phyloP scores from a whole-genome alignment of 2,113 vertebrate genomes.

The Phyllopteryx taeniolatus region DNA sequence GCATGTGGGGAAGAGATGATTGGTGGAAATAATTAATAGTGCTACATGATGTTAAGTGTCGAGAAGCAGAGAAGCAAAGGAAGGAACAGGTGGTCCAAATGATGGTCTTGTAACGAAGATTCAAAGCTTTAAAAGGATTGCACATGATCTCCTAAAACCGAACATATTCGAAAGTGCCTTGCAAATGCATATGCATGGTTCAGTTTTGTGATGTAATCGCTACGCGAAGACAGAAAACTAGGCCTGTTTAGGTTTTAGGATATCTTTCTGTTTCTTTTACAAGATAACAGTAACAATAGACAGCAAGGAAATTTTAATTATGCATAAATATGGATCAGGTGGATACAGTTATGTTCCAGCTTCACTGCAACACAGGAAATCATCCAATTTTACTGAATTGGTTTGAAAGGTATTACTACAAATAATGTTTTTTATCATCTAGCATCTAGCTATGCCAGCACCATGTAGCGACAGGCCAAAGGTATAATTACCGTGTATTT shows the following conservation, averaged over 20 bases:
- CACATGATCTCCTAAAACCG: not conserved
- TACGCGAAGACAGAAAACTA: too few species aligned
- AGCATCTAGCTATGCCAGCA: not conserved
- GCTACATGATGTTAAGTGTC: conserved; percentile 69
- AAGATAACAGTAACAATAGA: not conserved
- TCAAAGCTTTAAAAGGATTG: not conserved
- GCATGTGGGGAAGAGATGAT: conserved; percentile 35
- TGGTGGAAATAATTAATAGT: not conserved
- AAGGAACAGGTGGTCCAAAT: conserved; percentile 45
- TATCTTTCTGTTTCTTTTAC: too few species aligned
- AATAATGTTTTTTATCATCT: not conserved
- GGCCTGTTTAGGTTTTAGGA: too few species aligned
- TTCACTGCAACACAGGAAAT: not conserved
- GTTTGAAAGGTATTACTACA: not conserved
- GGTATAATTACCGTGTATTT: too few species aligned
- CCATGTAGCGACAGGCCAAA: not conserved
- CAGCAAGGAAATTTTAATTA: not conserved
- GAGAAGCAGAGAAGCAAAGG: conserved; percentile 44
- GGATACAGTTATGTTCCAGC: not conserved
- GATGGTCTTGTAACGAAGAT: conserved; percentile 36
- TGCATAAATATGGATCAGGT: not conserved
- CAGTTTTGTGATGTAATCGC: too few species aligned
- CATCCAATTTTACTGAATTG: too few species aligned
- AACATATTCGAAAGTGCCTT: not conserved
- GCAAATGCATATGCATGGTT: not conserved